Conservation (phyloP, 2,797 vertebrate species). For the Enteromius afrohamiltoni region DNA sequence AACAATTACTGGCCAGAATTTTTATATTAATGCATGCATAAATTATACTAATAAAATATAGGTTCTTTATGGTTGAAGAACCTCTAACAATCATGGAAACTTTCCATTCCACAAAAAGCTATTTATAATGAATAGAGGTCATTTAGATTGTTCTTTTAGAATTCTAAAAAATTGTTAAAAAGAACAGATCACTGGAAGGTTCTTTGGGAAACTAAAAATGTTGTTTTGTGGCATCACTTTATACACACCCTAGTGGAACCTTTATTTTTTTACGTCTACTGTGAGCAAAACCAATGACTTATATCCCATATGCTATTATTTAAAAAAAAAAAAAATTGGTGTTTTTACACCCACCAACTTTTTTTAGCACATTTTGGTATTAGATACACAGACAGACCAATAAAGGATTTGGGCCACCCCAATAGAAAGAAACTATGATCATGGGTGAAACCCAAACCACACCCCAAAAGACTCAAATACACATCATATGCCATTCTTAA, state of each 20-base stretch:
- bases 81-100: neutral
- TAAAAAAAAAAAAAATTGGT: neutral
- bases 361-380: neutral
- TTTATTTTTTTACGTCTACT: neutral
- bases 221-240: neutral
- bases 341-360: neutral
- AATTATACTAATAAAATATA: neutral
- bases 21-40: neutral
- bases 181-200: neutral
- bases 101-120: neutral
- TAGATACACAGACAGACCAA: neutral
- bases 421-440: neutral
- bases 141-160: neutral
- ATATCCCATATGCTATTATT: neutral
- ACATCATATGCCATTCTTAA: constrained; percentile 22
- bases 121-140: neutral
- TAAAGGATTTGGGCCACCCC: neutral
- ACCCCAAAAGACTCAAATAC: constrained; percentile 9
- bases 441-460: constrained; percentile 9
- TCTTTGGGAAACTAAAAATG: neutral
- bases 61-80: neutral
- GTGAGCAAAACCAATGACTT: neutral
- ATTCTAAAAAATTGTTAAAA: neutral
- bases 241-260: neutral
- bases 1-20: neutral